Evolutionary conservation across 2,797 vertebrate genomes (phyloP).

Genomic region (Eidolon dupreanum): DNA sequence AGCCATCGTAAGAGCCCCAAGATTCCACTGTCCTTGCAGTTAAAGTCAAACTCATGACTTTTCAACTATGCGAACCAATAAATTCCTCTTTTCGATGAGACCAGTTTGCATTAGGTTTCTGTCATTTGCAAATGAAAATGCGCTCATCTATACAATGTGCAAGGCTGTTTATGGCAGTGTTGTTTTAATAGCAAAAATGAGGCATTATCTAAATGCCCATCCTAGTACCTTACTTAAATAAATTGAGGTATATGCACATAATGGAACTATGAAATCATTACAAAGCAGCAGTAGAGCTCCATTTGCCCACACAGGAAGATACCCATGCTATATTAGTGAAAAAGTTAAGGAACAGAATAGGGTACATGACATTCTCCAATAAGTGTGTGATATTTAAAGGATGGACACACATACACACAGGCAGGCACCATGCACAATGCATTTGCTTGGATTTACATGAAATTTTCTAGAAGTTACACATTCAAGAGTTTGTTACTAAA

Average conservation of each 20-base stretch:
- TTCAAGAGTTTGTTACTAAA: not conserved
- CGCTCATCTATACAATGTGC: not conserved
- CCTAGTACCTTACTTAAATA: not conserved
- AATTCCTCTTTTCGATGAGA: not conserved
- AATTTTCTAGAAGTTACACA: not conserved
- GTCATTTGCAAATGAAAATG: not conserved
- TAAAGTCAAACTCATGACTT: not conserved
- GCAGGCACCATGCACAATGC: not conserved
- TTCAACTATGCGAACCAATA: not conserved
- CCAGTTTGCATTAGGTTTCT: not conserved
- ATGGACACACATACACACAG: too few relatives aligned
- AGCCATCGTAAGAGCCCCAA: not conserved
- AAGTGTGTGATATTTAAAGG: not conserved
- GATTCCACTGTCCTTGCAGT: not conserved
- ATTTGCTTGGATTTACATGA: not conserved
- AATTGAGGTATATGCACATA: not conserved
- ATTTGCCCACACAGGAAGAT: not conserved
- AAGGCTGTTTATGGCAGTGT: not conserved
- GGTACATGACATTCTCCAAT: not conserved
- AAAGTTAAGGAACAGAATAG: not conserved
- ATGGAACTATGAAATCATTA: not conserved
- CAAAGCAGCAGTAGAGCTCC: not conserved
- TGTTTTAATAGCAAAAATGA: not conserved
- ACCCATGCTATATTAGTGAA: not conserved
- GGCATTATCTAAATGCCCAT: not conserved